A percentile compares a stretch with the other conserved stretches of the same genome.
Conservation (phyloP, 2,113 vertebrate species). For the Menidia beryllina region DNA sequence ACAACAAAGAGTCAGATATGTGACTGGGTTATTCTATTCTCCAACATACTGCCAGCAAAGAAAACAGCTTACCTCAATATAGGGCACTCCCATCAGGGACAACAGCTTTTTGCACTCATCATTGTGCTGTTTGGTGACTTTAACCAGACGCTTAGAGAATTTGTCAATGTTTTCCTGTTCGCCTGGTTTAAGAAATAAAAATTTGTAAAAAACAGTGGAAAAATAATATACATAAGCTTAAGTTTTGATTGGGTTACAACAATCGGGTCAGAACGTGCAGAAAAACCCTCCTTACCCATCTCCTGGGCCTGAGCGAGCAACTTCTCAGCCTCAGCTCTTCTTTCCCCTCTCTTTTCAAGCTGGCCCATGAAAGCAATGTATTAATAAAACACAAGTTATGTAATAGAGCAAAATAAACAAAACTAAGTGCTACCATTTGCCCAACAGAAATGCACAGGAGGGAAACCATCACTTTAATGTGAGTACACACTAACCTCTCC, state of each 20-base stretch:
- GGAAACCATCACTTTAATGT: not conserved
- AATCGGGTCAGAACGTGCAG: not conserved
- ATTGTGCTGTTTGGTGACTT: slow-evolving; percentile 93
- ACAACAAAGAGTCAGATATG: not conserved
- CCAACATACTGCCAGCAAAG: not conserved
- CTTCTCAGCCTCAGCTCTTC: slow-evolving; percentile 92
- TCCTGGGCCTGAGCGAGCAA: slow-evolving; percentile 91
- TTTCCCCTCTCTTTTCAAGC: slow-evolving; percentile 90
- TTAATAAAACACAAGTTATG: not conserved
- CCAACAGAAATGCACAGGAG: not conserved
- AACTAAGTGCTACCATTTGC: too few relatives aligned
- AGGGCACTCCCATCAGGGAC: slow-evolving; percentile 93
- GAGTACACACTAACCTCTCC: slow-evolving; percentile 84
- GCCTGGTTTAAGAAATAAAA: slow-evolving; percentile 57
- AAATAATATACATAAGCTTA: too few relatives aligned
- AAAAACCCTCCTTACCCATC: slow-evolving; percentile 66
- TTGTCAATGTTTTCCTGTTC: slow-evolving; percentile 91
- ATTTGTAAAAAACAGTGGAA: not conserved
- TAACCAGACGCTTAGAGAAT: slow-evolving; percentile 93
- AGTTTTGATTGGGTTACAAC: not conserved
- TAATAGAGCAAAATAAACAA: too few relatives aligned
- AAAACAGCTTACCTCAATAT: slow-evolving; percentile 81
- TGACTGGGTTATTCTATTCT: too few relatives aligned
- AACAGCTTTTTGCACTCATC: slow-evolving; percentile 94
- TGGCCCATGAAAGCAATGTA: slow-evolving; percentile 37